Percentiles rank a stretch among this genome's conserved stretches.
Evolutionary conservation across 2,888 invertebrate genomes (phyloP).

Genomic region (Lithophane socia): DNA sequence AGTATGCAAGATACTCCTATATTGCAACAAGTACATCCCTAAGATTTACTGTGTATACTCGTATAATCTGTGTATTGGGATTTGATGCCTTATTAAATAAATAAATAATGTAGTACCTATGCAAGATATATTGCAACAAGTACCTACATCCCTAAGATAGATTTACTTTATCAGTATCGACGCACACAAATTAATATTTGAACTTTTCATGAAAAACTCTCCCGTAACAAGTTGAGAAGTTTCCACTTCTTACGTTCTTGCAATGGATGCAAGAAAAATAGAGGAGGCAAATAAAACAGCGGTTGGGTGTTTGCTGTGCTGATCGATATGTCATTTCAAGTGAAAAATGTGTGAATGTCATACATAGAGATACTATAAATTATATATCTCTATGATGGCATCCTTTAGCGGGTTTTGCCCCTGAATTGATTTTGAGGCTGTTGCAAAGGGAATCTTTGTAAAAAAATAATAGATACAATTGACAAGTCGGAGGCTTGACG

Average conservation of each 20-base stretch:
- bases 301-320: background rate
- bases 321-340: background rate
- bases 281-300: background rate
- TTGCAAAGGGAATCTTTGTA: background rate
- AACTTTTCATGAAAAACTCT: constrained; percentile 60
- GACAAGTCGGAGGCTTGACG: background rate
- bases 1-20: too few relatives aligned
- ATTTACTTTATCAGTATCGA: constrained; percentile 47
- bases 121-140: constrained; percentile 2
- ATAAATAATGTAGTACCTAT: background rate
- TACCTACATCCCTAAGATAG: constrained; percentile 6
- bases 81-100: too few relatives aligned
- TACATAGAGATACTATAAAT: too few relatives aligned
- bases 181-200: constrained; percentile 58
- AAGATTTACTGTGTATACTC: too few relatives aligned
- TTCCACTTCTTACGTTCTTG: constrained; percentile 2
- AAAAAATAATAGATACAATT: background rate
- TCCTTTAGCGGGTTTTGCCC: too few relatives aligned
- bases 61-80: too few relatives aligned
- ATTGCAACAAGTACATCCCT: too few relatives aligned
- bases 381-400: too few relatives aligned
- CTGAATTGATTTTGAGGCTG: background rate
- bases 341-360: background rate
- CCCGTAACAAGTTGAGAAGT: constrained; percentile 33
- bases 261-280: constrained; percentile 8